Percentiles rank a stretch among this genome's conserved stretches.
phyloP scores from a whole-genome alignment of 2,797 vertebrate species.

The Paguma larvata region DNA sequence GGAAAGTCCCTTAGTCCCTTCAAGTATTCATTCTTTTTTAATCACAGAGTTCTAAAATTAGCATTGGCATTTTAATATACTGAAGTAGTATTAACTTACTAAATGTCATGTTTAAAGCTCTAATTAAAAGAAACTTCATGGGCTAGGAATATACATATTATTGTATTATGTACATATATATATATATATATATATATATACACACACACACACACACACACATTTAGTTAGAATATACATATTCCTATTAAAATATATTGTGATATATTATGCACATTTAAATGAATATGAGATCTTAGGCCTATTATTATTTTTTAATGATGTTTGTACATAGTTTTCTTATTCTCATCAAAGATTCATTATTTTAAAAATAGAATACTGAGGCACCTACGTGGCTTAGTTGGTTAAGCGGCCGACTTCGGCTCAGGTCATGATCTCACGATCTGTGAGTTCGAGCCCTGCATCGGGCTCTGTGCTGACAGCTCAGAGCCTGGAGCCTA shows the following conservation, averaged over 20 bases:
- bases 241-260: slow-evolving; percentile 31
- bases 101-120: slow-evolving; percentile 46
- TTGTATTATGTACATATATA: neutral
- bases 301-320: neutral
- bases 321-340: neutral
- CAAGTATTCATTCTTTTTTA: slow-evolving; percentile 36
- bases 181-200: no score
- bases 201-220: neutral
- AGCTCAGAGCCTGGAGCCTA: no score
- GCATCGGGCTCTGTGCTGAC: no score
- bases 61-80: slow-evolving; percentile 27
- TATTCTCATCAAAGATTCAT: neutral
- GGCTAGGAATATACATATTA: neutral
- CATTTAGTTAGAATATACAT: neutral
- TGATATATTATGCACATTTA: neutral
- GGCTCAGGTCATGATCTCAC: no score
- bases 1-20: slow-evolving; percentile 58
- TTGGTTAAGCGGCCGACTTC: no score
- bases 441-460: no score
- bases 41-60: slow-evolving; percentile 20
- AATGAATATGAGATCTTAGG: neutral
- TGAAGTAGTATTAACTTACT: slow-evolving; percentile 45
- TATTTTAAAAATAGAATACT: neutral
- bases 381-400: no score
- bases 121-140: slow-evolving; percentile 26